Base-by-base conservation (phyloP, 2,888 invertebrate genomes). In the Escarpia spicata region DNA sequence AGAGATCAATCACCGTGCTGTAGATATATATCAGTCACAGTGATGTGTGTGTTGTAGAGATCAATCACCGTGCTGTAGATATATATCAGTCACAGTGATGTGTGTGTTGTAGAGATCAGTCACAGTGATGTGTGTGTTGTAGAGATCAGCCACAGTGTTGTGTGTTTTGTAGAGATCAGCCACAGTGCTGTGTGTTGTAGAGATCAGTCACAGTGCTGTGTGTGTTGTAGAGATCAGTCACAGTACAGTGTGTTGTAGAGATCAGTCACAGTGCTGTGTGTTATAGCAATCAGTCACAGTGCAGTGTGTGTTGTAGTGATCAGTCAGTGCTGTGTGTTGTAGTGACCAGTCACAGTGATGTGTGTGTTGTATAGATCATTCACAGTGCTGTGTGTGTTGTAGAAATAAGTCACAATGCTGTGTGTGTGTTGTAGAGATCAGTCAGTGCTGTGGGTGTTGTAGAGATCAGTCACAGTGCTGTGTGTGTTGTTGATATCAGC, bases 301-400 rank as follows among this genome's bases (percentile, higher is more conserved):
- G n/a, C 12, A 12, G n/a, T 12, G 31, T 91, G 52, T 37, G 52
- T 52, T 52, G 37, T 45, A 91, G 91, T 52, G n/a, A 45, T 45
- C 52, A 45, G 52, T 52, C 52, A 60, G 60, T 60, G 60, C 26
- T 60, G 60, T 60, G 60, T 60, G 60, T 75, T 75, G 75, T 75
- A 75, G 75, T 19, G 19, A 75, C 19, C 75, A 75, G 75, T 75
- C 75, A 75, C 75, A 26, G 75, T 75, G 26, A 0, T 75, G 75
- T 75, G 75, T 75, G 75, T 75, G 19, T 75, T 75, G 75, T 75
- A 75, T 1, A 75, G 75, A 75, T 75, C 75, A 75, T n/a, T 75
- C 75, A 75, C 75, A 75, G 75, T 75, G 75, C 75, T 75, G 75
- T 75, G 75, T 75, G 75, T 75, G 26, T 75, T 75, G 75, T 19